These are phyloP conservation scores for Cebuella pygmaea DNA, from an alignment of 2,797 vertebrate genomes.

Conservation along the genomic window DNA sequence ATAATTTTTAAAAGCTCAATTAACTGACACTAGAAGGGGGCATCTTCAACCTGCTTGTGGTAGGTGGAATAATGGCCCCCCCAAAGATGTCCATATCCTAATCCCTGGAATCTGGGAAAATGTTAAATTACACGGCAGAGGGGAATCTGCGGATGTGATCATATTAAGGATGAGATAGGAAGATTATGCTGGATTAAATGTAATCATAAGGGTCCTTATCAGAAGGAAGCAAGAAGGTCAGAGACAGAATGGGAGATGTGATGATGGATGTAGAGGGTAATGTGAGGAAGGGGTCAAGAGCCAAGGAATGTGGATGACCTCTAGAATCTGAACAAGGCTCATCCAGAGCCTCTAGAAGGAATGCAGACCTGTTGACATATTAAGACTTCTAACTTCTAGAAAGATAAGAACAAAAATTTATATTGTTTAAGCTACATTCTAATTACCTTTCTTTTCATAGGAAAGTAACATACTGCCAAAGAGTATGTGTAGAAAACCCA, in stretches of 20 bases:
- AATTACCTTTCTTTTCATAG: not conserved
- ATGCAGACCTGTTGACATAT: not conserved
- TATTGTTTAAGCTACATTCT: not conserved
- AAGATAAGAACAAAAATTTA: not conserved
- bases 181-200: constrained; percentile 14
- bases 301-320: not conserved
- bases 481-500: not conserved
- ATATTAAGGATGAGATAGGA: not conserved
- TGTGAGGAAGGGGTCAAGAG: not conserved
- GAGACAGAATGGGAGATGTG: not conserved
- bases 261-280: not conserved
- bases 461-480: constrained; percentile 41
- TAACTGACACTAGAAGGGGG: constrained; percentile 10
- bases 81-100: not conserved
- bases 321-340: constrained; percentile 24
- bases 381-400: constrained; percentile 4
- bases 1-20: not conserved
- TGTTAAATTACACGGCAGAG: not conserved
- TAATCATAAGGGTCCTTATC: not conserved
- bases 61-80: not conserved
- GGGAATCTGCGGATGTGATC: not conserved
- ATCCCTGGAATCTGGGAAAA: constrained; percentile 16
- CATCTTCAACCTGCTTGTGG: not conserved
- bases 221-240: not conserved
- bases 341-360: not conserved